A percentile compares a stretch with the other conserved stretches of the same genome.
phyloP scores from a whole-genome alignment of 2,113 vertebrate genomes.

The Rhinoptilus africanus region DNA sequence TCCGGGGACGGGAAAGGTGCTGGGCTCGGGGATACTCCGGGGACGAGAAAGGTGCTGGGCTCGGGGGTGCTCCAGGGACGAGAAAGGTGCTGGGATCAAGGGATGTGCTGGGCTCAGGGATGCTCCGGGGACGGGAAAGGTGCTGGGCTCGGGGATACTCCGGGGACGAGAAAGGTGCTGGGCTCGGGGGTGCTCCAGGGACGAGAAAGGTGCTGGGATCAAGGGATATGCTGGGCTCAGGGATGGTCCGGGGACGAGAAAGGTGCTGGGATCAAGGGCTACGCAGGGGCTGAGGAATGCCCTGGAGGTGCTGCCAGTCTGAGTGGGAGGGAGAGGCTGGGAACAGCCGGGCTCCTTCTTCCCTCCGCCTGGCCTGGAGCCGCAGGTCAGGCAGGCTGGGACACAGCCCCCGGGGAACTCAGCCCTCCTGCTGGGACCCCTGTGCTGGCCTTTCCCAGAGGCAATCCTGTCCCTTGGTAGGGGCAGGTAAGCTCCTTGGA shows the following conservation, averaged over 20 bases:
- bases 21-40: neutral
- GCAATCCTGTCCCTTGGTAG: neutral
- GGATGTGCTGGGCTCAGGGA: neutral
- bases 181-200: neutral
- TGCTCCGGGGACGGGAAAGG: neutral
- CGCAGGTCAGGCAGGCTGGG: neutral
- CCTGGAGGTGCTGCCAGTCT: neutral
- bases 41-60: neutral
- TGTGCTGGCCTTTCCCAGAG: neutral
- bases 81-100: neutral
- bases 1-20: no score
- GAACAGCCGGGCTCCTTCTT: neutral
- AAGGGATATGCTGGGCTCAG: neutral
- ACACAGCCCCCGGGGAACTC: neutral
- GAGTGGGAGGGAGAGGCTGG: neutral
- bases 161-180: neutral
- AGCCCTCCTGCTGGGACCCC: neutral
- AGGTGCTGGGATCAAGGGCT: neutral
- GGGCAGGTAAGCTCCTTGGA: neutral
- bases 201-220: neutral
- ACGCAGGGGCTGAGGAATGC: neutral
- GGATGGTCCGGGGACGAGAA: neutral
- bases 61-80: neutral
- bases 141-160: neutral
- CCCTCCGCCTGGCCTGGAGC: neutral